Percentiles rank a stretch among this genome's conserved stretches.
Evolutionary conservation across 1,140 invertebrate genomes (phyloP).

Genomic region (Callitettix versicolor): DNA sequence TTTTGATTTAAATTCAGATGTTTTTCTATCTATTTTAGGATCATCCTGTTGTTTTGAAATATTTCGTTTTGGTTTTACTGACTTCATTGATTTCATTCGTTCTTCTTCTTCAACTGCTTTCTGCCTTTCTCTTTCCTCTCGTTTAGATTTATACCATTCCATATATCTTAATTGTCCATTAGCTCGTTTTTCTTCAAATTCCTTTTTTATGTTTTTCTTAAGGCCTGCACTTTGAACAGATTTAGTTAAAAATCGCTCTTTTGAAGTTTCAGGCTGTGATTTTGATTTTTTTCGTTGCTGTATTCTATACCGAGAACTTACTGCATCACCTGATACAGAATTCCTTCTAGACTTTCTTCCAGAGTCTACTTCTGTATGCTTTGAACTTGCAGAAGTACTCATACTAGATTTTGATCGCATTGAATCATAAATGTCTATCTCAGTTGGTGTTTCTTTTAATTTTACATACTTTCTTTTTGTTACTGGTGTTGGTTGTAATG

Average conservation of each 20-base stretch:
- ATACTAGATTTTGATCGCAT: slow-evolving; percentile 8
- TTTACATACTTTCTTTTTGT: slow-evolving; percentile 29
- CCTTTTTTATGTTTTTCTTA: not conserved
- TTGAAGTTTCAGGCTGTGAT: not conserved
- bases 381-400: not conserved
- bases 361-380: too few species aligned
- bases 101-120: slow-evolving; percentile 20
- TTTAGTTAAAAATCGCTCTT: not conserved
- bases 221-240: not conserved
- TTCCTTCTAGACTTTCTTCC: too few species aligned
- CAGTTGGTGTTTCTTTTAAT: not conserved
- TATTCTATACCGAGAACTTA: too few species aligned
- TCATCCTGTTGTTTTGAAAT: slow-evolving; percentile 21
- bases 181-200: slow-evolving; percentile 22
- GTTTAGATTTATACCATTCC: slow-evolving; percentile 41
- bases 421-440: not conserved
- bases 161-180: slow-evolving; percentile 37
- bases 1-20: not conserved
- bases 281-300: not conserved
- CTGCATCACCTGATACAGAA: too few species aligned
- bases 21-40: not conserved
- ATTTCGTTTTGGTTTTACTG: slow-evolving; percentile 20
- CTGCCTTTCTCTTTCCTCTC: slow-evolving; percentile 23
- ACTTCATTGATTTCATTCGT: slow-evolving; percentile 1
- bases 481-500: slow-evolving; percentile 21